Conservation (phyloP, 2,888 invertebrate species). For the Aporophyla nigra region DNA sequence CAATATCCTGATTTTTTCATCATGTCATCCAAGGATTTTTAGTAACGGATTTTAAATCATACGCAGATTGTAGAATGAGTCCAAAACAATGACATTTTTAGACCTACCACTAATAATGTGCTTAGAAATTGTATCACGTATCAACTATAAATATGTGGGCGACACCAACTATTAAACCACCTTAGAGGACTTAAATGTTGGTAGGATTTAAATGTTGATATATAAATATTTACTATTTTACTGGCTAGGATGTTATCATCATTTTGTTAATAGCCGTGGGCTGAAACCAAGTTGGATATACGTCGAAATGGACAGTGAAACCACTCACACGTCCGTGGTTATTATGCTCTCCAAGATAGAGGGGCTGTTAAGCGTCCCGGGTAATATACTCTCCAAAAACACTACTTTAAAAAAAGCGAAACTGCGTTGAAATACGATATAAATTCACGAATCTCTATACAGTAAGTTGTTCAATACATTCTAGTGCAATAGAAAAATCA, state of each 20-base stretch:
- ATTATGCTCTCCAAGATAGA: too few relatives aligned
- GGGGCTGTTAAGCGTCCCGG: too few relatives aligned
- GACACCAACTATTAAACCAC: slow-evolving; percentile 13
- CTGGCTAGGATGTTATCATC: neutral
- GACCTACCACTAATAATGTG: slow-evolving; percentile 46
- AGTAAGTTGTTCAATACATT: too few relatives aligned
- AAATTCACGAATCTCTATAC: too few relatives aligned
- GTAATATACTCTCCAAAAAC: too few relatives aligned
- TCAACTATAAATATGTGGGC: slow-evolving; percentile 30
- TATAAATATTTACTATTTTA: slow-evolving; percentile 21
- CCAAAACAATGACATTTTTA: slow-evolving; percentile 45
- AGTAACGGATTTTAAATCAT: slow-evolving; percentile 17
- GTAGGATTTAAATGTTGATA: slow-evolving; percentile 14
- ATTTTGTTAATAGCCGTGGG: neutral
- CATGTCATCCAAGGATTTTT: slow-evolving; percentile 28
- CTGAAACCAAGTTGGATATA: neutral
- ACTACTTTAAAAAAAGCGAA: too few relatives aligned
- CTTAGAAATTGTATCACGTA: slow-evolving; percentile 46
- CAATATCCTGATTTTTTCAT: slow-evolving; percentile 23
- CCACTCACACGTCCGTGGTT: too few relatives aligned
- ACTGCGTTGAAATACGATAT: too few relatives aligned
- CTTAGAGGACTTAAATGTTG: slow-evolving; percentile 15
- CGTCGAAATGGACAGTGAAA: neutral
- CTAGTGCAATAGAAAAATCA: too few relatives aligned
- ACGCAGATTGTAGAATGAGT: slow-evolving; percentile 19